Percentiles rank a stretch among this genome's conserved stretches.
These are phyloP conservation scores for Netelia virgata DNA, from an alignment of 2,888 invertebrate species.

Conservation along the genomic window DNA sequence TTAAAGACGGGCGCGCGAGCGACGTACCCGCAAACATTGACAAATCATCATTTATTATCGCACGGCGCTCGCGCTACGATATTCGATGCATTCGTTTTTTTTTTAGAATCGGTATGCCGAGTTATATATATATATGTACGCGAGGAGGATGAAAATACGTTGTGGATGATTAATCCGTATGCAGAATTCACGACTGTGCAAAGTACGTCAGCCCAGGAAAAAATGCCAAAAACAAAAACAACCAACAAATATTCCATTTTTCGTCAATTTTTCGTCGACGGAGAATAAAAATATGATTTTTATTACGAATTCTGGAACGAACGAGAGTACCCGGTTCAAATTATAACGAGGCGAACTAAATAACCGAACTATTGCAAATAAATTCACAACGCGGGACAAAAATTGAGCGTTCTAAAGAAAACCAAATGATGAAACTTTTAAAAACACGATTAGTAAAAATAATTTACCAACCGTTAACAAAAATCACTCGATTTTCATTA, in stretches of 20 bases:
- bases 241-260: conserved; percentile 53
- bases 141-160: conserved; percentile 40
- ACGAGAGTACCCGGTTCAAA: too few species aligned
- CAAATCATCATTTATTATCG: conserved; percentile 64
- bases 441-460: too few species aligned
- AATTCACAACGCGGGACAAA: too few species aligned
- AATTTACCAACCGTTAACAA: too few species aligned
- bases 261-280: conserved; percentile 35
- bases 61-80: conserved; percentile 44
- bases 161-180: conserved; percentile 41
- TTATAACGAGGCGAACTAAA: too few species aligned
- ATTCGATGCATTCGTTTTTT: conserved; percentile 36
- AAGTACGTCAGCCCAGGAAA: conserved; percentile 22
- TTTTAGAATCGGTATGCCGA: conserved; percentile 41
- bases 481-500: too few species aligned
- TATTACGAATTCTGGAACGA: too few species aligned
- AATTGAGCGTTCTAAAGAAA: too few species aligned
- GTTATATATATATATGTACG: not conserved
- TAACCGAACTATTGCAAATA: too few species aligned
- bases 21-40: conserved; percentile 63
- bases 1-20: conserved; percentile 49
- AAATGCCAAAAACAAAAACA: not conserved
- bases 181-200: conserved; percentile 20
- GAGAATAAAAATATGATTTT: too few species aligned
- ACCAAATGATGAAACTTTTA: too few species aligned